phyloP scores from a whole-genome alignment of 2,113 vertebrate genomes.

The Pseudorasbora parva region DNA sequence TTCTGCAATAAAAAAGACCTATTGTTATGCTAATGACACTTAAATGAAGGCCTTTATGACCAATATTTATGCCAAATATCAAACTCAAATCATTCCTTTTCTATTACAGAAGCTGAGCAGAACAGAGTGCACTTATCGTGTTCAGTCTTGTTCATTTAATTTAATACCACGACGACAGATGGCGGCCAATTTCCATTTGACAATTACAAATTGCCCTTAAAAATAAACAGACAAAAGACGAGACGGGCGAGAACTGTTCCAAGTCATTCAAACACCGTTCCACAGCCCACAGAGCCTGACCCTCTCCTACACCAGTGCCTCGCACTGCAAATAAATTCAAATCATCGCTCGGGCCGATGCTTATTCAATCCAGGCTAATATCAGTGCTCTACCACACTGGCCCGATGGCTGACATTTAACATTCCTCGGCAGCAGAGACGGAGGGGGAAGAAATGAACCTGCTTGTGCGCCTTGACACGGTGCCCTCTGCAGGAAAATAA shows the following conservation, averaged over 20 bases:
- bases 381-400: constrained; percentile 18
- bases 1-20: neutral
- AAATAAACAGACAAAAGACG: constrained; percentile 13
- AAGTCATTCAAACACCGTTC: neutral
- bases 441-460: constrained; percentile 75
- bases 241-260: neutral
- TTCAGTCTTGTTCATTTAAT: constrained; percentile 28
- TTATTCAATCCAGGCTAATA: constrained; percentile 54
- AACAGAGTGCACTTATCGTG: neutral
- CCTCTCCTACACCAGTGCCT: constrained; percentile 7
- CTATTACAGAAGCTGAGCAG: constrained; percentile 4
- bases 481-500: constrained; percentile 76
- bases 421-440: constrained; percentile 43
- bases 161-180: constrained; percentile 29
- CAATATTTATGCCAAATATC: constrained; percentile 8
- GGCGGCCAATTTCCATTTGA: constrained; percentile 45
- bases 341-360: constrained; percentile 39
- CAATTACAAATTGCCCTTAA: constrained; percentile 35
- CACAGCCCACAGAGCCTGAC: neutral
- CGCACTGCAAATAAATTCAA: constrained; percentile 47
- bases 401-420: constrained; percentile 56
- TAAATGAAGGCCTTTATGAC: neutral
- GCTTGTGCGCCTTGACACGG: constrained; percentile 77
- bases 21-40: neutral
- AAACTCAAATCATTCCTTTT: constrained; percentile 15